Conservation (phyloP, 2,888 invertebrate genomes). For the Abrostola triplasia region DNA sequence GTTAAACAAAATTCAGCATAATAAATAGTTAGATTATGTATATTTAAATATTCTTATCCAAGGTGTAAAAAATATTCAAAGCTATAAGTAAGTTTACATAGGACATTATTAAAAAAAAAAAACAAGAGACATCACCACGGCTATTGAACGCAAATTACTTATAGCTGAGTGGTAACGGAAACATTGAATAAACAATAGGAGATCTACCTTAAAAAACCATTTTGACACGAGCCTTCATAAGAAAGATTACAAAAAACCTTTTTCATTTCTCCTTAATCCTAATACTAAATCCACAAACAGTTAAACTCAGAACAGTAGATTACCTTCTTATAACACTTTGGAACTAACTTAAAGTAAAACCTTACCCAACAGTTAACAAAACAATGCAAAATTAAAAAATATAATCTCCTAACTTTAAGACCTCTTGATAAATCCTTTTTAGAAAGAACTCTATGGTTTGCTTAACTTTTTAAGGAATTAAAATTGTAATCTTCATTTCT, state of each 20-base stretch:
- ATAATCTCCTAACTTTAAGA: slow-evolving; percentile 19
- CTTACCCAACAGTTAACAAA: slow-evolving; percentile 20
- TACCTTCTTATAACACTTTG: slow-evolving; percentile 40
- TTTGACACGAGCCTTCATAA: slow-evolving; percentile 16
- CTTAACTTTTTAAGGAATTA: slow-evolving; percentile 24
- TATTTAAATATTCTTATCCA: too few relatives aligned
- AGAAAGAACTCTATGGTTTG: slow-evolving; percentile 12
- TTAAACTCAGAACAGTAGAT: too few relatives aligned
- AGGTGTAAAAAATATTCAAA: too few relatives aligned
- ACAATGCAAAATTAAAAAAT: slow-evolving; percentile 45
- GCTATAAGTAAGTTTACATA: too few relatives aligned
- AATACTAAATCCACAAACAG: slow-evolving; percentile 25
- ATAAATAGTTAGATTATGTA: too few relatives aligned
- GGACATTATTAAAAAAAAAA: too few relatives aligned
- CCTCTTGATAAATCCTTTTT: slow-evolving; percentile 28
- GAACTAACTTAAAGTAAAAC: slow-evolving; percentile 31
- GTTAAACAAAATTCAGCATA: too few relatives aligned
- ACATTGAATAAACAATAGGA: slow-evolving; percentile 11
- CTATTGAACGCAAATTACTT: too few relatives aligned
- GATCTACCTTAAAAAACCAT: neutral
- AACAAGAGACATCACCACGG: too few relatives aligned
- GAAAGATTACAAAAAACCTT: slow-evolving; percentile 9
- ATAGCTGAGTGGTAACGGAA: neutral
- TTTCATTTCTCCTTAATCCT: slow-evolving; percentile 12
- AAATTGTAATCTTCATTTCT: slow-evolving; percentile 8